Percentiles rank a stretch among this genome's conserved stretches.
These are phyloP conservation scores for Menura novaehollandiae DNA, from an alignment of 2,113 vertebrate species.

Conservation along the genomic window DNA sequence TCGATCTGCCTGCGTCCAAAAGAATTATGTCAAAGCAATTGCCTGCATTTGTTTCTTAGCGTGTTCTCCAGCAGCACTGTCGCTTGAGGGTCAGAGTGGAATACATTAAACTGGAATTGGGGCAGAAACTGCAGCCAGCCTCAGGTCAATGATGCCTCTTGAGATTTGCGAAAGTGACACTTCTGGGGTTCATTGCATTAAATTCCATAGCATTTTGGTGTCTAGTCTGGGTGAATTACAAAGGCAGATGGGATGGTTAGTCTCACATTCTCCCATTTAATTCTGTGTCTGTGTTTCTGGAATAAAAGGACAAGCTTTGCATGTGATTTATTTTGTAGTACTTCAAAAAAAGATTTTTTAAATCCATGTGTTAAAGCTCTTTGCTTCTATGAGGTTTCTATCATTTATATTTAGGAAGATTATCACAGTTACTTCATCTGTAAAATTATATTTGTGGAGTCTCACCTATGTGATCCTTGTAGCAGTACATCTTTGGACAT, in stretches of 20 bases:
- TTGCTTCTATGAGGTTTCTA: background rate
- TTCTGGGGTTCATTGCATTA: constrained; percentile 36
- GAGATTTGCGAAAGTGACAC: constrained; percentile 53
- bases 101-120: constrained; percentile 48
- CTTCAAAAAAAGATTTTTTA: background rate
- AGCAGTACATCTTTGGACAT: background rate
- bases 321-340: background rate
- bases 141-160: constrained; percentile 31
- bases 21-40: constrained; percentile 45
- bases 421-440: background rate
- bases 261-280: background rate
- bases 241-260: background rate
- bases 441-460: background rate
- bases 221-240: constrained; percentile 12
- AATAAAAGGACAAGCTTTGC: background rate
- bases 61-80: constrained; percentile 5
- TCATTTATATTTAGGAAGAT: background rate
- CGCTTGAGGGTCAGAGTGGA: constrained; percentile 18
- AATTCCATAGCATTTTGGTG: background rate
- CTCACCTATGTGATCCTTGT: background rate
- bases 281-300: background rate
- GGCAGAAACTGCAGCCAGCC: constrained; percentile 42
- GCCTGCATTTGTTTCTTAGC: constrained; percentile 23
- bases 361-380: background rate
- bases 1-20: constrained; percentile 32